Base-by-base conservation (phyloP, 2,888 invertebrate species). In the Cactoblastis cactorum region DNA sequence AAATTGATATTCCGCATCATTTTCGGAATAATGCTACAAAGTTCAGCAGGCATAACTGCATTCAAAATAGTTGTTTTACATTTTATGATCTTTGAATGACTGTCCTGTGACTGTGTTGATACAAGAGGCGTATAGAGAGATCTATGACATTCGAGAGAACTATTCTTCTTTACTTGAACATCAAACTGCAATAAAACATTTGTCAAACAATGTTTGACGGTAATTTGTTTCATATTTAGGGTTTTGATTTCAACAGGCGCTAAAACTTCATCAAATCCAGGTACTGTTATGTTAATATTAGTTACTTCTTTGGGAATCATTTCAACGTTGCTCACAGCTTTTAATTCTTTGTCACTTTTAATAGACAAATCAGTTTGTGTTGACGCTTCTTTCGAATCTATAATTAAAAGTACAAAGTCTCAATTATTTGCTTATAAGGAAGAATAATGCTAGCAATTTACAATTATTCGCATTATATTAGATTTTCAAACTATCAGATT, bases 111-210 rank as follows among this genome's bases (percentile, higher is more conserved):
- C 28, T n/a, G n/a, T n/a, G 67, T 65, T 37, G 62, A 54, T 14
- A 61, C 51, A 6, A 79, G 5, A 19, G 80, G 77, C 19, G 72
- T 63, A 52, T 71, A 68, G n/a, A 73, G 59, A 6, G 62, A 50
- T 1, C 72, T 66, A 19, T 59, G 61, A 32, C 65, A 67, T 3
- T 61, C 58, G 3, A 61, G 43, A 4, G 45, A 9, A 14, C 54
- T 47, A 45, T 58, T 52, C 37, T 59, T 49, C 0, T 55, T 37
- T 9, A 74, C 53, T n/a, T 67, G 63, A 38, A 87, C 69, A 52
- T 88, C 87, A 56, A 88, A 88, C 52, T 80, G 75, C 33, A 88
- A 63, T 55, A 77, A 57, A 32, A 84, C 65, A 51, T 88, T 84
- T 12, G 78, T 77, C 2, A 74, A 46, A 56, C 80, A 75, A 59